phyloP scores from a whole-genome alignment of 1,140 invertebrate genomes.

The Whitmania pigra region DNA sequence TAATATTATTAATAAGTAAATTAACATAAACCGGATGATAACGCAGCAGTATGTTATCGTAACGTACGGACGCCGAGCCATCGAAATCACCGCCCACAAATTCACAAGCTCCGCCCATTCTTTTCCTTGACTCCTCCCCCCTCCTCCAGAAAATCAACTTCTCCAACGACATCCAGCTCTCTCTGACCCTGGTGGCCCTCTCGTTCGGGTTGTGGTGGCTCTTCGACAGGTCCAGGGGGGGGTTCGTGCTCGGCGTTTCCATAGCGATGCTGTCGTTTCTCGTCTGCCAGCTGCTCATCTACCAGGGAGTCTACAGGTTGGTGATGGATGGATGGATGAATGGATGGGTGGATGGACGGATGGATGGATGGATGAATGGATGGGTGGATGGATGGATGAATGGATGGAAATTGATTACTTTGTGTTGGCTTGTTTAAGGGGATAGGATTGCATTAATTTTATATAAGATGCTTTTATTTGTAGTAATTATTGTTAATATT shows the following conservation, averaged over 20 bases:
- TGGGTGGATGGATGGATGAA: too few species aligned
- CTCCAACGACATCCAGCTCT: conserved; percentile 43
- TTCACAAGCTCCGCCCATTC: too few species aligned
- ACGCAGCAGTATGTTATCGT: too few species aligned
- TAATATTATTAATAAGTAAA: too few species aligned
- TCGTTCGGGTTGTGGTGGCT: conserved; percentile 45
- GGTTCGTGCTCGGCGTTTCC: conserved; percentile 42
- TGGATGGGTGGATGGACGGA: too few species aligned
- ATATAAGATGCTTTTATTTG: background rate
- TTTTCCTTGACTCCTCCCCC: background rate
- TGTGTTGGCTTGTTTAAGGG: background rate
- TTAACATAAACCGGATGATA: too few species aligned
- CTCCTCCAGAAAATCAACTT: conserved; percentile 42
- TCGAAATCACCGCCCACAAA: too few species aligned
- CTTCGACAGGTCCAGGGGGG: conserved; percentile 43
- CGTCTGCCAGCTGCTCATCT: conserved; percentile 42
- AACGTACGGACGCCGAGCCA: too few species aligned
- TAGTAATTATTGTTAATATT: background rate
- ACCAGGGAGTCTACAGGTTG: conserved; percentile 43
- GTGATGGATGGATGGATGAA: conserved; percentile 18
- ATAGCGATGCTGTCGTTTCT: conserved; percentile 42
- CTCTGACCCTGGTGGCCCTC: conserved; percentile 40
- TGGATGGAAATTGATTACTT: too few species aligned
- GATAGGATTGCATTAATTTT: background rate
- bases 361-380: too few species aligned